A percentile compares a stretch with the other conserved stretches of the same genome.
Evolutionary conservation across 2,113 vertebrate genomes (phyloP).

Genomic region (Podarcis raffonei): DNA sequence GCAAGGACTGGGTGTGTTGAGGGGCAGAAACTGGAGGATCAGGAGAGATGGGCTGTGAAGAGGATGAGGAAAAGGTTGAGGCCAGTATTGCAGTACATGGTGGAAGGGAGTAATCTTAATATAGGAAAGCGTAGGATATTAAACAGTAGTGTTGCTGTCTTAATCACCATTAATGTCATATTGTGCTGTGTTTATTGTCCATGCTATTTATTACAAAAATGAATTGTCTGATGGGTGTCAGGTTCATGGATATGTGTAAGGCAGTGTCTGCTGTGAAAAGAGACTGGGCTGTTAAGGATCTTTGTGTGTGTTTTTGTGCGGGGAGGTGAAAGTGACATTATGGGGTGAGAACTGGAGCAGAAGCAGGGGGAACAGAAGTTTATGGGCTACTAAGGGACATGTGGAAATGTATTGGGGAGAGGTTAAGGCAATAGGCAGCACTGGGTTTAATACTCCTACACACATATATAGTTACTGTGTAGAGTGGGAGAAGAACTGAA

Average conservation of each 20-base stretch:
- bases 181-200: not conserved
- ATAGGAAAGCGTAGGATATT: no score
- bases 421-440: not conserved
- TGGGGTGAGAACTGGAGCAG: not conserved
- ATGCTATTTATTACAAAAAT: not conserved
- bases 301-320: not conserved
- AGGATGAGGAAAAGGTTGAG: not conserved
- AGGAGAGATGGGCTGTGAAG: not conserved
- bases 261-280: not conserved
- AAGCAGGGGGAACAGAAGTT: not conserved
- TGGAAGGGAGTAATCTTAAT: not conserved
- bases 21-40: not conserved
- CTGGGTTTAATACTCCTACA: not conserved
- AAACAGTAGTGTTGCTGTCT: not conserved
- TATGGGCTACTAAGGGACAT: not conserved
- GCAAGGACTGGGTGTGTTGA: not conserved
- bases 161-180: no score
- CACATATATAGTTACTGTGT: slow-evolving; percentile 1
- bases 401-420: not conserved
- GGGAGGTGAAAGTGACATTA: not conserved
- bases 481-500: not conserved
- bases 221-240: not conserved
- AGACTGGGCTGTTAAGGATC: not conserved
- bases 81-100: no score
- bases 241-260: not conserved